Evolutionary conservation across 2,797 vertebrate genomes (phyloP).

Genomic region (Nannoperca australis): DNA sequence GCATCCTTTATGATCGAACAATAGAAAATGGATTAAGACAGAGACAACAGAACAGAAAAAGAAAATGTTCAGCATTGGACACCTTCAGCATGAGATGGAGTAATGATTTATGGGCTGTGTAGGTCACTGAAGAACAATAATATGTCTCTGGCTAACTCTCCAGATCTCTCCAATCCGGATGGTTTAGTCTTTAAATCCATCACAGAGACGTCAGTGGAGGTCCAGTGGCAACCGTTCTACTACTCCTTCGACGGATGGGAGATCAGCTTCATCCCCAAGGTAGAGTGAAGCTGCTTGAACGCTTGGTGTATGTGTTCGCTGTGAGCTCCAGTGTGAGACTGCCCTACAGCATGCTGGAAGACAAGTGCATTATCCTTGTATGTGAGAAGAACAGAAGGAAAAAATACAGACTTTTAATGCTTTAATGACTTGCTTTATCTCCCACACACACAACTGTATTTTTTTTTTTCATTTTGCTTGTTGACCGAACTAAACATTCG

Average conservation of each 20-base stretch:
- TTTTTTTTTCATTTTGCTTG: neutral
- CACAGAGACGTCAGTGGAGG: slow-evolving; percentile 96
- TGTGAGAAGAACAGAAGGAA: neutral
- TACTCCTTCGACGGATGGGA: slow-evolving; percentile 98
- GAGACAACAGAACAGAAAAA: neutral
- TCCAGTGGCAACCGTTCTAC: slow-evolving; percentile 96
- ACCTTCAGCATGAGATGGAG: slow-evolving; percentile 40
- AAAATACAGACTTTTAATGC: neutral
- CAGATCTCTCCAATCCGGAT: slow-evolving; percentile 94
- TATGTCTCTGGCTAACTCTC: slow-evolving; percentile 73
- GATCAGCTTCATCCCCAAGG: slow-evolving; percentile 99
- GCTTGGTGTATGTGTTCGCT: slow-evolving; percentile 17
- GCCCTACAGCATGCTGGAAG: neutral
- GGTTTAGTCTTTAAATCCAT: slow-evolving; percentile 96
- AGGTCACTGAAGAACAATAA: slow-evolving; percentile 75
- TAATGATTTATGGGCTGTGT: slow-evolving; percentile 75
- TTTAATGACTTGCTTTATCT: neutral
- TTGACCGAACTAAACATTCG: neutral
- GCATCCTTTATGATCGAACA: neutral
- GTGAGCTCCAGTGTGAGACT: slow-evolving; percentile 10
- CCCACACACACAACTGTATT: neutral
- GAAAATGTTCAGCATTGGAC: slow-evolving; percentile 22
- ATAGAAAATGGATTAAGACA: neutral
- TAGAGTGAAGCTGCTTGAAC: slow-evolving; percentile 71
- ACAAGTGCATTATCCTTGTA: neutral